A percentile compares a stretch with the other conserved stretches of the same genome.
These are phyloP conservation scores for Drosophila incognita DNA, from an alignment of 2,888 invertebrate genomes.

Conservation along the genomic window DNA sequence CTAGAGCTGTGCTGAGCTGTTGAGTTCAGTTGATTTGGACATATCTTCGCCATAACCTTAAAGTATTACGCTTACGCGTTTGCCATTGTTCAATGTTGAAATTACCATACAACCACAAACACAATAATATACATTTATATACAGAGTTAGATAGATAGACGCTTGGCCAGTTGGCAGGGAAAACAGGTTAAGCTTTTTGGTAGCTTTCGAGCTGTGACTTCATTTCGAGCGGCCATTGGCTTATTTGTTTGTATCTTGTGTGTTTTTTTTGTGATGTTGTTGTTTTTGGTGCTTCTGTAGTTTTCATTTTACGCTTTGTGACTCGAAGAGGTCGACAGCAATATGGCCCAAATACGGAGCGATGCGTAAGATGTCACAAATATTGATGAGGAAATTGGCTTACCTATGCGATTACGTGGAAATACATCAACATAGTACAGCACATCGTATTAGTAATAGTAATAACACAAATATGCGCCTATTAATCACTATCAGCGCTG, in stretches of 20 bases:
- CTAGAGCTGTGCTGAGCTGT: conserved; percentile 10
- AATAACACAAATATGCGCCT: conserved; percentile 23
- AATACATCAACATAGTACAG: conserved; percentile 10
- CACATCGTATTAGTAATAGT: conserved; percentile 1
- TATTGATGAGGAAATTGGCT: conserved; percentile 42
- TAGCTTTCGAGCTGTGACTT: conserved; percentile 70
- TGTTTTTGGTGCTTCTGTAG: conserved; percentile 49
- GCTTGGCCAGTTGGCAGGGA: conserved; percentile 36
- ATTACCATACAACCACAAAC: conserved; percentile 59
- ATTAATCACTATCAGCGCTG: conserved; percentile 21
- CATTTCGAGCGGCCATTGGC: conserved; percentile 60
- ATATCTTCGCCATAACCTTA: conserved; percentile 65
- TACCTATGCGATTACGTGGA: conserved; percentile 28
- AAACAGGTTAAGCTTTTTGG: conserved; percentile 75
- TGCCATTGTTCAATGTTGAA: conserved; percentile 70
- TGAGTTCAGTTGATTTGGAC: conserved; percentile 42
- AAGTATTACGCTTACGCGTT: conserved; percentile 44
- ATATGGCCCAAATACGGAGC: conserved; percentile 62
- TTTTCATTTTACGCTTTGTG: conserved; percentile 73
- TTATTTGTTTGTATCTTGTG: conserved; percentile 18
- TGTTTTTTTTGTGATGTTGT: conserved; percentile 23
- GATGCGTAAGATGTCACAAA: conserved; percentile 66
- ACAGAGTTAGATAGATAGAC: conserved; percentile 35
- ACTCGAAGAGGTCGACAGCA: conserved; percentile 65
- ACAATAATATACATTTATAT: conserved; percentile 1